Evolutionary conservation across 2,888 invertebrate genomes (phyloP), one percentile per base, ranked within the genome.

Genomic region (Notocelia uddmanniana): DNA sequence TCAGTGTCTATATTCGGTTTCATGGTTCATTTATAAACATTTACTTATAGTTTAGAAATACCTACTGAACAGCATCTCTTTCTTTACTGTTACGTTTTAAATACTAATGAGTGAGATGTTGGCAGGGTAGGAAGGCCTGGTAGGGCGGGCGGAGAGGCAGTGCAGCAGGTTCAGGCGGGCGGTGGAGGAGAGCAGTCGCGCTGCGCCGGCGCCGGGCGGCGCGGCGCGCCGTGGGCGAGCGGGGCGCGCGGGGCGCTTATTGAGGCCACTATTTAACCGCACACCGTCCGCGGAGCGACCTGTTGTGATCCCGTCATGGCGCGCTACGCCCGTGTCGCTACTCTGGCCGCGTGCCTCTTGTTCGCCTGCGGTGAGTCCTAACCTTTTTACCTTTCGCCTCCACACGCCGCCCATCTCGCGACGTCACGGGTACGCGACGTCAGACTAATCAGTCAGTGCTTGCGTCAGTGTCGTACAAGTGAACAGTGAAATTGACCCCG

Each of bases 301-400:
- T 94, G 94, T 94, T 94, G 94, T 93, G 94, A 93, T 92, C 92
- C 93, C 92, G 93, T 89, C 93, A 94, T 94, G 94, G 93, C 93
- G 94, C 94, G 92, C 90, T 90, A 90, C 94, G 94, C 92, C 90
- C 92, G 92, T 93, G 92, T 94, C 92, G 89, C 93, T 91, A 88
- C 92, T 90, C 89, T 94, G 89, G 92, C 91, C 92, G 93, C 92
- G 92, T 94, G 93, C 87, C 92, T 93, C 89, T 91, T 93, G 81
- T 88, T 92, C 89, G 91, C 90, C 89, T 90, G 90, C 94, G 94
- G 94, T 94, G 93, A 94, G 94, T 94, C 91, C 90, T 91, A 92
- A 90, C 90, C 88, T 90, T 92, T 91, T 89, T 91, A 72, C 67
- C 89, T 90, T 89, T 87, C 89, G 85, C 84, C 88, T 89, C 86